Evolutionary conservation across 2,888 invertebrate species (phyloP).

Genomic region (Bombylius major): DNA sequence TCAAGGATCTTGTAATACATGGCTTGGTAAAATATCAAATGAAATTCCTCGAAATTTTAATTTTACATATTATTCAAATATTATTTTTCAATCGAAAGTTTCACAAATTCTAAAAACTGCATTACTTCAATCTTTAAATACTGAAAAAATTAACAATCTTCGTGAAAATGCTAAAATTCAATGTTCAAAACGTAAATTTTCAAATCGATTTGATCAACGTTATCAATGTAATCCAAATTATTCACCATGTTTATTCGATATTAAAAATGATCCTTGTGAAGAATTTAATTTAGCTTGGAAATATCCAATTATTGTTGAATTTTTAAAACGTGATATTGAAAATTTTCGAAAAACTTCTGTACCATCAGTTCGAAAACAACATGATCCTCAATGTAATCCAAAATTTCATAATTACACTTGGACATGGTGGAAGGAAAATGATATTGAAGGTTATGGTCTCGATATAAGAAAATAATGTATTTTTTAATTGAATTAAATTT

Average conservation of each 20-base stretch:
- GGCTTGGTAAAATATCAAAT: conserved; percentile 19
- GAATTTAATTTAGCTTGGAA: conserved; percentile 27
- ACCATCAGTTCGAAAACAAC: conserved; percentile 35
- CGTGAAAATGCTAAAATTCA: conserved; percentile 21
- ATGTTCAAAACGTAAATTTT: conserved; percentile 14
- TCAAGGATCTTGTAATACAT: conserved; percentile 19
- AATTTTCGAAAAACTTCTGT: conserved; percentile 36
- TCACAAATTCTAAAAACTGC: conserved; percentile 17
- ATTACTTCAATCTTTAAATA: background rate
- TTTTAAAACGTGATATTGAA: conserved; percentile 38
- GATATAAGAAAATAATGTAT: no score
- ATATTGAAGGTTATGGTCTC: background rate
- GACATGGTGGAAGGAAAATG: conserved; percentile 44
- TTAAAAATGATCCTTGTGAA: conserved; percentile 43
- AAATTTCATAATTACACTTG: conserved; percentile 42
- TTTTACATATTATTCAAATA: conserved; percentile 24
- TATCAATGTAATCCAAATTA: conserved; percentile 25
- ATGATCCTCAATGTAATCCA: conserved; percentile 44
- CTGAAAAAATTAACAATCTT: conserved; percentile 10
- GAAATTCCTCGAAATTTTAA: conserved; percentile 22
- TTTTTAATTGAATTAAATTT: no score
- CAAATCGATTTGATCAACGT: conserved; percentile 9
- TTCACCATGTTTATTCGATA: conserved; percentile 39
- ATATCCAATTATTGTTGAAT: conserved; percentile 21
- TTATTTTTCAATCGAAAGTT: background rate